Base-by-base conservation (phyloP, 1,140 invertebrate genomes). In the Nymphalis io region DNA sequence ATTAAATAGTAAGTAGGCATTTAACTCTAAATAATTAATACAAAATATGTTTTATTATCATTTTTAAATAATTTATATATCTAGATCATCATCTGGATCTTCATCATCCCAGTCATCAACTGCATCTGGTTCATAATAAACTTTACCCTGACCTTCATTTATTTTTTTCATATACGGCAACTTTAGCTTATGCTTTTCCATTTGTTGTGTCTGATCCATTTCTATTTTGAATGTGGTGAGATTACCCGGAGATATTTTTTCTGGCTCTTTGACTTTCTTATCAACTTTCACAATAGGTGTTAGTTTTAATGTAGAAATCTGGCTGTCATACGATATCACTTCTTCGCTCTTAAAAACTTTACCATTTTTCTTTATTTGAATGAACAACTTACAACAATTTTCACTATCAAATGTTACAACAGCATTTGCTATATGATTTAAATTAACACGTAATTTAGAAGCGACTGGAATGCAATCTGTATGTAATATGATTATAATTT, bases 91-190 rank as follows among this genome's bases (percentile, higher is more conserved):
- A 92, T 94, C 93, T 13, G 93, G 93, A 82, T 94, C 93, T 85
- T 94, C 93, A 79, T 93, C 93, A 82, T 94, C 93, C 93, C 93
- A 94, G 75, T 94, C 93, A 83, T 94, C 93, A 5, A 90, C 87
- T 60, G 90, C 92, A 87, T 94, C 93, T 13, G 93, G 92, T 67
- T 93, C 84, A 82, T 94, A 93, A 72, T 90, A 88, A 16, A 94
- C 92, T 79, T 92, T 91, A 12, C 92, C 91, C 57, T 90, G 84
- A 16, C 89, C 88, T 60, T 88, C 85, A 80, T 89, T 85, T 23
- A 86, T 88, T 75, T 92, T 86, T 76, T 88, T 91, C 83, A 92
- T 92, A 74, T 93, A 94, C 1, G 93, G 93, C 55, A 94, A 81
- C 60, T 93, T 85, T 23, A 94, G 73, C 73, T 93, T 90, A 72